Conservation (phyloP, 1,140 invertebrate species). For the Macrocentrus cingulum region DNA sequence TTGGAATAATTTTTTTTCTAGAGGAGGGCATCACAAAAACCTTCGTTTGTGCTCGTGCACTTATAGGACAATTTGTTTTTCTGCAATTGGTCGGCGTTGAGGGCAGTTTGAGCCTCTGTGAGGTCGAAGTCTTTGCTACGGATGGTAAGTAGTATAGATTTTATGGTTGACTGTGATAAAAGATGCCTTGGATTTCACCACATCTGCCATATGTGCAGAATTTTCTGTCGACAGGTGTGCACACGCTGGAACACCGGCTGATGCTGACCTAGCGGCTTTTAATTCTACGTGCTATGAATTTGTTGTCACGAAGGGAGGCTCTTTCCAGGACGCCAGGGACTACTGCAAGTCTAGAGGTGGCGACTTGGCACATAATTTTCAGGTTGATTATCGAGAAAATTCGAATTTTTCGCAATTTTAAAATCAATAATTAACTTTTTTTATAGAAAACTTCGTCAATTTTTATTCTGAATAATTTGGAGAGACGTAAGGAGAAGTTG, state of each 20-base stretch:
- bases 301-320: constrained; percentile 75
- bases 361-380: constrained; percentile 77
- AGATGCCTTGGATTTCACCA: constrained; percentile 8
- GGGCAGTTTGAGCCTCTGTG: constrained; percentile 84
- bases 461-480: constrained; percentile 79
- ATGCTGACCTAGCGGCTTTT: constrained; percentile 77
- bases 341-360: constrained; percentile 78
- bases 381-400: constrained; percentile 47
- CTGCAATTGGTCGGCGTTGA: constrained; percentile 88
- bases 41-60: constrained; percentile 80
- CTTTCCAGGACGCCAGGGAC: constrained; percentile 75
- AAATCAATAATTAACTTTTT: constrained; percentile 27
- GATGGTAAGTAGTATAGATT: constrained; percentile 65
- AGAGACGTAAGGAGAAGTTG: constrained; percentile 73
- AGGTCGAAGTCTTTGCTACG: constrained; percentile 89
- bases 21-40: constrained; percentile 90
- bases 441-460: constrained; percentile 67
- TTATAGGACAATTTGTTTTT: constrained; percentile 84
- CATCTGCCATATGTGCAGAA: constrained; percentile 59
- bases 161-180: background rate
- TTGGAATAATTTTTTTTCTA: too few relatives aligned
- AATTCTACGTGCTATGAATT: constrained; percentile 89
- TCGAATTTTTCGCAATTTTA: constrained; percentile 1
- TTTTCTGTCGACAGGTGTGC: constrained; percentile 81
- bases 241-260: constrained; percentile 67